Conservation (phyloP, 2,113 vertebrate species). For the Oreochromis tanganicae region DNA sequence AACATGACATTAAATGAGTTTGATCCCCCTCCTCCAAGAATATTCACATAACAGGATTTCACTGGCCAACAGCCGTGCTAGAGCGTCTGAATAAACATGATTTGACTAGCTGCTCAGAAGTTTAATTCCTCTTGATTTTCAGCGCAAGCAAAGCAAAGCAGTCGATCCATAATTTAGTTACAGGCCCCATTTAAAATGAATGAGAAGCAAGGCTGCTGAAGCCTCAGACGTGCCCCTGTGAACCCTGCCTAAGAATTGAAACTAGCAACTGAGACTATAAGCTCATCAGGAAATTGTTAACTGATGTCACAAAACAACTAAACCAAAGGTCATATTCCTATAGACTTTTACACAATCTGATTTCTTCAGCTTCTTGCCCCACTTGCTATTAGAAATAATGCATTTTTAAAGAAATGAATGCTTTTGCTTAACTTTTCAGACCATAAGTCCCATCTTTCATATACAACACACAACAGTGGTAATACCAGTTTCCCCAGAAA, state of each 20-base stretch:
- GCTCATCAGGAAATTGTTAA: not conserved
- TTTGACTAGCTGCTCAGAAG: not conserved
- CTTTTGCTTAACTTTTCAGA: not conserved
- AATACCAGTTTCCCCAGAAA: not conserved
- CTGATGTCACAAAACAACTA: not conserved
- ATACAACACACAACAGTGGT: not conserved
- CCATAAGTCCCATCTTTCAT: not conserved
- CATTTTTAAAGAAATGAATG: not conserved
- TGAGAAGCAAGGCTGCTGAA: not conserved
- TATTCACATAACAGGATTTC: not conserved
- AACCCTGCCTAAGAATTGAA: not conserved
- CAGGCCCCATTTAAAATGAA: not conserved
- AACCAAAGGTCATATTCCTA: not conserved
- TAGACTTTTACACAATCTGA: not conserved
- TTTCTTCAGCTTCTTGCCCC: not conserved
- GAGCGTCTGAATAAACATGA: not conserved
- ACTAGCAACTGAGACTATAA: not conserved
- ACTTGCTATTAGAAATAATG: not conserved
- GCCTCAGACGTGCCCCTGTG: not conserved
- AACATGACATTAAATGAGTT: not conserved
- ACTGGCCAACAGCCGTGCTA: not conserved
- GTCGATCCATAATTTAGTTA: not conserved
- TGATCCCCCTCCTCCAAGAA: not conserved
- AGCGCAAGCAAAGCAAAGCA: not conserved
- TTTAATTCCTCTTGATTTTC: not conserved